phyloP scores from a whole-genome alignment of 2,888 invertebrate genomes.

The Hecatera dysodea region DNA sequence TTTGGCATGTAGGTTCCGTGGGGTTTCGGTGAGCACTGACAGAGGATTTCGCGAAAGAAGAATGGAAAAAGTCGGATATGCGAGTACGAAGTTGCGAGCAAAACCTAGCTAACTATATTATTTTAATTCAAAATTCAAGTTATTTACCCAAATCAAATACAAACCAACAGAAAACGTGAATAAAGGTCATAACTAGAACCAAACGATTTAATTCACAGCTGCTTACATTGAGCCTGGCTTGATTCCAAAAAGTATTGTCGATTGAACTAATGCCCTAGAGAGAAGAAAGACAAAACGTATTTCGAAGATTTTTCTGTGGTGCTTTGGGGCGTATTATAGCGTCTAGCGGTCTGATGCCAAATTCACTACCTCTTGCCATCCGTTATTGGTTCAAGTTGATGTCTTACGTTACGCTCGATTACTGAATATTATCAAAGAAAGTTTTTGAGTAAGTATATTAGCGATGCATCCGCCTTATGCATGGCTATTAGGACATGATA shows the following conservation, averaged over 20 bases:
- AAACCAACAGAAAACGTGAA: constrained; percentile 21
- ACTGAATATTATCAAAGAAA: not conserved
- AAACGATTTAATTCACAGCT: constrained; percentile 53
- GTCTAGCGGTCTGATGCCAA: constrained; percentile 7
- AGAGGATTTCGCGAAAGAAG: no score
- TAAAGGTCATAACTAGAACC: constrained; percentile 47
- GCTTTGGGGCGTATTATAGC: constrained; percentile 31
- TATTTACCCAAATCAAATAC: not conserved
- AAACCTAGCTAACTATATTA: no score
- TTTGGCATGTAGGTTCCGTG: no score
- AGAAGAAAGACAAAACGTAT: constrained; percentile 45
- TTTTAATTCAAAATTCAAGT: no score
- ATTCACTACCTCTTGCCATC: not conserved
- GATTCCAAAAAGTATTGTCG: constrained; percentile 65
- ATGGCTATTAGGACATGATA: no score
- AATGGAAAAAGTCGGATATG: no score
- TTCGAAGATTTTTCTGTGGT: constrained; percentile 28
- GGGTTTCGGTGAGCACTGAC: no score
- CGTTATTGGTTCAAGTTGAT: not conserved
- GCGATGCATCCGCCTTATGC: no score
- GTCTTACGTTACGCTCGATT: no score
- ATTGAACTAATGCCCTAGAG: constrained; percentile 56
- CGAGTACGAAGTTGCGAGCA: no score
- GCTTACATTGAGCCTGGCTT: constrained; percentile 57
- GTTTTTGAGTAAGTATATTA: no score